These are phyloP conservation scores for Nesospiza acunhae DNA, from an alignment of 2,113 vertebrate genomes.

Conservation along the genomic window DNA sequence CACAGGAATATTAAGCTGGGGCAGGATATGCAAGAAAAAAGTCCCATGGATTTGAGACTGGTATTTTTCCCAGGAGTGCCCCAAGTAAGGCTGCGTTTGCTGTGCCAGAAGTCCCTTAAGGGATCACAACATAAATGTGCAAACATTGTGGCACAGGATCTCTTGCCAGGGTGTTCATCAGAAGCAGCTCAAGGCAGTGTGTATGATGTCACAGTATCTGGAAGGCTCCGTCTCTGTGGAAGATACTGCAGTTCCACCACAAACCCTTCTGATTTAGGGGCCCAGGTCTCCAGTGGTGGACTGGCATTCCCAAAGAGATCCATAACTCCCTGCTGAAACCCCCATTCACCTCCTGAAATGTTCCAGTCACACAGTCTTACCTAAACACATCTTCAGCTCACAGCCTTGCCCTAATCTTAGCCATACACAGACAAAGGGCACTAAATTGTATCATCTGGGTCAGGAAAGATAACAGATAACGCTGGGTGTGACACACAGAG, in stretches of 20 bases:
- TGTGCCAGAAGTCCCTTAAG: background rate
- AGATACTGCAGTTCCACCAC: background rate
- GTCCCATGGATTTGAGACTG: background rate
- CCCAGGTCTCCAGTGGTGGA: background rate
- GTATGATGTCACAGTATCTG: background rate
- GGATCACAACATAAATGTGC: background rate
- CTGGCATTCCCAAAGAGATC: background rate
- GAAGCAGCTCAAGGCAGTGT: background rate
- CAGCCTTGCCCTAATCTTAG: background rate
- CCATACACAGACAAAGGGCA: background rate
- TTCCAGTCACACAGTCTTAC: background rate
- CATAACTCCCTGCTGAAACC: background rate
- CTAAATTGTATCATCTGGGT: background rate
- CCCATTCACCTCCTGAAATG: background rate
- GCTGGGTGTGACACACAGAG: background rate
- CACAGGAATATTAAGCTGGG: background rate
- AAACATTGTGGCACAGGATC: background rate
- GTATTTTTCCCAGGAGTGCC: background rate
- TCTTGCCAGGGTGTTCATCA: background rate
- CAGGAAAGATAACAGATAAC: background rate
- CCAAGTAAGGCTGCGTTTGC: background rate
- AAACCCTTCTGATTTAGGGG: background rate
- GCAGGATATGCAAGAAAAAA: background rate
- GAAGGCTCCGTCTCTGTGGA: background rate
- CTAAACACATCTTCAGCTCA: background rate